Base-by-base conservation (phyloP, 2,888 invertebrate species). In the Aspidiotus destructor region DNA sequence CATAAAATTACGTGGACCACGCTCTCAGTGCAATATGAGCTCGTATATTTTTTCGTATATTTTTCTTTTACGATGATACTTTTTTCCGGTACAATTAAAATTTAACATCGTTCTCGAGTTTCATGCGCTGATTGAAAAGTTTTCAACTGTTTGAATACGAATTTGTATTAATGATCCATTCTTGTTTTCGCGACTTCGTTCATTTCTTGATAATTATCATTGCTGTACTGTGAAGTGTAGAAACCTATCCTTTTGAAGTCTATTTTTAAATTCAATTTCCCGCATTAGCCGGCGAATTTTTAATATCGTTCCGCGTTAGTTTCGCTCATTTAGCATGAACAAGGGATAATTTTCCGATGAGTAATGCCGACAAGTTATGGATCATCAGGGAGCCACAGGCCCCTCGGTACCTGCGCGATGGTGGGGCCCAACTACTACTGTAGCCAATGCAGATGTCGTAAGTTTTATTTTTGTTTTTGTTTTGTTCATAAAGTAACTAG, bases 371-470 rank as follows among this genome's bases (percentile, higher is more conserved):
- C 68, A 54, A 61, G 61, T 68, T 68, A 68, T 68, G 68, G 68
- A 68, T 52, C 68, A 68, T 55, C 68, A 68, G 61, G 68, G 68
- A 68, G 62, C 68, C 68, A 68, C 68, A 53, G 68, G 68, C 68
- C 68, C 68, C 68, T 68, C 68, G 41, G 53, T 68, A 61, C 68
- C 68, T 61, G 68, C 61, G 54, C 48, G 68, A 68, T 68, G 68
- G 68, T 68, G 68, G 68, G 68, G 68, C 62, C 68, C 68, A 42
- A 53, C 54, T 41, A 68, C 68, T 16, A 68, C 68, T 53, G 68
- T 68, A 61, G 68, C 68, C 60, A 68, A 53, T 68, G 68, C 68
- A 41, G 68, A 68, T 68, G 68, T 68, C 42, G 68, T 68, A 68
- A 68, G 68, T 54, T 48, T 40, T 28, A 15, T 53, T 52, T 13